Base-by-base conservation (phyloP, 2,113 vertebrate genomes). In the Mus musculus region DNA sequence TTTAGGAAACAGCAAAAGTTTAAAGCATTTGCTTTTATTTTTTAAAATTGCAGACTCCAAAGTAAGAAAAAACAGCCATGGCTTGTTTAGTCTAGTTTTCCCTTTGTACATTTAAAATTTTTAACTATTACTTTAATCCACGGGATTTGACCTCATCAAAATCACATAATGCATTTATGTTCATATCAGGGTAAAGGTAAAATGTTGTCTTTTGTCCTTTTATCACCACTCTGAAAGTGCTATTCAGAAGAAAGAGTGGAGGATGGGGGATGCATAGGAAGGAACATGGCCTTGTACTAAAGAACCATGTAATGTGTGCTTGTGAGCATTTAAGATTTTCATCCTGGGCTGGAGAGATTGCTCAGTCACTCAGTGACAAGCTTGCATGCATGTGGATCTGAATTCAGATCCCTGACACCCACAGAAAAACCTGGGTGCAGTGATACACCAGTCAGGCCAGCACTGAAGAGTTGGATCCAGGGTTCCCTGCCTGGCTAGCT, bases 401-500 rank as follows among this genome's bases (percentile, higher is more conserved):
- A 63, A 16, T 30, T 42, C 24, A 30, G 24, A 46, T 30, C 14
- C 26, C 26, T 10, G 39, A 65, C 14, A 30, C n/a, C 26, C 7
- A 63, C 26, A 85, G 13, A 10, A 65, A 46, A 46, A 30, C 7
- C 24, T 46, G 39, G 39, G 30, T 5, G 5, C 4, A 30, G 16
- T 78, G 49, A 52, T 5, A 8, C 28, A 78, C 76, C 42, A 13
- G 46, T 33, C 33, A 65, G 5, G 59, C 8, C 39, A 30, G n/a
- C 22, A 28, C 33, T 63, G 4, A 7, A 0, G 28, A 33, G 5
- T 24, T 84, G 42, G 39, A 67, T 10, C 49, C 17, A 86, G 16
- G 8, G 0, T 0, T 30, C 16, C 5, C 20, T 3, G 28, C 10
- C 30, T 86, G 4, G 65, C 17, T 22, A 36, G 12, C 63, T 30